These are phyloP conservation scores for Periophthalmodon schlosseri DNA, from an alignment of 2,113 vertebrate genomes.

Conservation along the genomic window DNA sequence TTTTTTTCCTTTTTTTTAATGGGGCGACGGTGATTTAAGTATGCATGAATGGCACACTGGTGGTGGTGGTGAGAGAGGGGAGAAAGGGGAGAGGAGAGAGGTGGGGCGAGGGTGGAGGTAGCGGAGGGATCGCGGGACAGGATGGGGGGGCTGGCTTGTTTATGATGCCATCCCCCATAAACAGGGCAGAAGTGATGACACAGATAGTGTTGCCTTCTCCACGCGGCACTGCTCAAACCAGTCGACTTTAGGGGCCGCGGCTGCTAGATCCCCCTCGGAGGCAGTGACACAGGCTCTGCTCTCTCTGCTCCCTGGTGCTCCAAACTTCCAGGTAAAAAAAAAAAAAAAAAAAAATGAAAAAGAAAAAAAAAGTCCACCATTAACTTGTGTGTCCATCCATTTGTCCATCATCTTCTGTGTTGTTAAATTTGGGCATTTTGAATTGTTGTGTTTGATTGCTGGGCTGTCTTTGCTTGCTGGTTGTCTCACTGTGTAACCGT, in stretches of 20 bases:
- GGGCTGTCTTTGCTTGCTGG: conserved; percentile 51
- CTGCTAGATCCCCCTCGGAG: conserved; percentile 79
- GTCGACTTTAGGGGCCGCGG: conserved; percentile 79
- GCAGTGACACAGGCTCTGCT: conserved; percentile 80
- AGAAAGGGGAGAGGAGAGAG: conserved; percentile 30
- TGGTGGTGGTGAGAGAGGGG: conserved; percentile 41
- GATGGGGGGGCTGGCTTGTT: conserved; percentile 85
- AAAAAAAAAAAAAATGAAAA: conserved; percentile 31
- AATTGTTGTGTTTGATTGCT: conserved; percentile 60
- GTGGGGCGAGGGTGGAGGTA: conserved; percentile 30
- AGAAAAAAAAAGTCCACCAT: conserved; percentile 66
- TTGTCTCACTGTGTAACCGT: conserved; percentile 60
- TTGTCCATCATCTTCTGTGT: conserved; percentile 28
- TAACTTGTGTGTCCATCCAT: conserved; percentile 46
- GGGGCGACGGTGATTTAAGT: conserved; percentile 95
- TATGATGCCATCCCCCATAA: conserved; percentile 99
- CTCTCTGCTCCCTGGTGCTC: conserved; percentile 90
- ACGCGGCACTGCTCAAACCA: conserved; percentile 86
- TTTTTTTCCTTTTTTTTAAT: conserved; percentile 75
- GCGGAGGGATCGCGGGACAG: conserved; percentile 35
- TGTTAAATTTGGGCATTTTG: conserved; percentile 62
- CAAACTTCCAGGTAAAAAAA: conserved; percentile 90
- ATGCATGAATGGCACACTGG: conserved; percentile 90
- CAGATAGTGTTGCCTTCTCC: conserved; percentile 90
- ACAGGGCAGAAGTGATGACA: conserved; percentile 97